These are phyloP conservation scores for Ochropacha duplaris DNA, from an alignment of 2,888 invertebrate genomes.

Conservation along the genomic window DNA sequence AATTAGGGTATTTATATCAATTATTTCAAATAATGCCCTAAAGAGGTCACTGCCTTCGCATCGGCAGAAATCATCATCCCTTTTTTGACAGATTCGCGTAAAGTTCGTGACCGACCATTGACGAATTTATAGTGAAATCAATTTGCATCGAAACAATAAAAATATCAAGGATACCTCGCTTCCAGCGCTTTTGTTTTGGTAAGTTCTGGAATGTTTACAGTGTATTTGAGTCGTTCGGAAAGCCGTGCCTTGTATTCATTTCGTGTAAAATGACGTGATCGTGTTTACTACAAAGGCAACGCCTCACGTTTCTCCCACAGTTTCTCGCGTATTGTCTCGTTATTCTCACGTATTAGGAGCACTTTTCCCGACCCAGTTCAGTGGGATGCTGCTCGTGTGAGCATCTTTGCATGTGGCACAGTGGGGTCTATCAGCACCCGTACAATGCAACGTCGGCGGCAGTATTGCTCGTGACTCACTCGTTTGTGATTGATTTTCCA, in stretches of 20 bases:
- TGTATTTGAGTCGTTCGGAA: conserved; percentile 32
- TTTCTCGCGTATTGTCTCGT: conserved; percentile 75
- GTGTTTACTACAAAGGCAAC: conserved; percentile 82
- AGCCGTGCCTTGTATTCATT: conserved; percentile 29
- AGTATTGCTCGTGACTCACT: conserved; percentile 48
- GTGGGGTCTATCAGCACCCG: conserved; percentile 41
- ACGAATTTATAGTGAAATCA: conserved; percentile 52
- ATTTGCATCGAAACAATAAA: conserved; percentile 36
- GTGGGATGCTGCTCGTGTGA: conserved; percentile 27
- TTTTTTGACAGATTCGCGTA: conserved; percentile 40
- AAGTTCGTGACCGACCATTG: conserved; percentile 42
- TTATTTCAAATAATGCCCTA: conserved; percentile 15
- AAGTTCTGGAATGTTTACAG: conserved; percentile 37
- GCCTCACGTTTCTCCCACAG: conserved; percentile 79
- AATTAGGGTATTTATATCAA: background rate
- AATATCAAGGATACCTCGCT: conserved; percentile 25
- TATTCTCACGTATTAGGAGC: conserved; percentile 69
- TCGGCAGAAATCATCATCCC: conserved; percentile 28
- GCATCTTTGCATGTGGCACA: conserved; percentile 27
- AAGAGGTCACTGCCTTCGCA: conserved; percentile 38
- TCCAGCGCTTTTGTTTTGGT: conserved; percentile 38
- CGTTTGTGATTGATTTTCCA: conserved; percentile 47
- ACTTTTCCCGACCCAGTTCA: conserved; percentile 55
- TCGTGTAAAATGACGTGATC: conserved; percentile 75
- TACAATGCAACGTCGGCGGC: conserved; percentile 23